phyloP scores from a whole-genome alignment of 2,113 vertebrate species.

The Callocephalon fimbriatum region DNA sequence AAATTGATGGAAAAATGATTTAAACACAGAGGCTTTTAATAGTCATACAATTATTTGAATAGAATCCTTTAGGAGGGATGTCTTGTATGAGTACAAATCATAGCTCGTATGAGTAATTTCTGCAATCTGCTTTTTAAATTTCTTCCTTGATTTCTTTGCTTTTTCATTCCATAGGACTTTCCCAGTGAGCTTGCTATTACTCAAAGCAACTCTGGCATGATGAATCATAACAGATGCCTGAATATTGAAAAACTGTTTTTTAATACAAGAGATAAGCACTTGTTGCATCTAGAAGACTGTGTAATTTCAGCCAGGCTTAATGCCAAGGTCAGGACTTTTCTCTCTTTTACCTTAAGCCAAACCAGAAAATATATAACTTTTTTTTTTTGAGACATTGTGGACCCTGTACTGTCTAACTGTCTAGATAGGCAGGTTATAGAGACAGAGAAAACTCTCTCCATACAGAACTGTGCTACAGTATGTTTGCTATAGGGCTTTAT shows the following conservation, averaged over 20 bases:
- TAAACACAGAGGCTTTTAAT: neutral
- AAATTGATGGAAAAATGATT: neutral
- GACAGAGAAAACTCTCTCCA: neutral
- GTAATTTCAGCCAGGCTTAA: neutral
- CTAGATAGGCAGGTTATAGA: neutral
- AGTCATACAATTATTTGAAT: neutral
- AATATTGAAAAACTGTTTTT: neutral
- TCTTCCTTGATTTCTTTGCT: neutral
- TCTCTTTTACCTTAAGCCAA: neutral
- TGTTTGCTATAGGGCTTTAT: neutral
- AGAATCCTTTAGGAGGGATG: neutral
- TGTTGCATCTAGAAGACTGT: neutral
- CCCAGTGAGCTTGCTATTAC: neutral
- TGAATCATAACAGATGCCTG: neutral
- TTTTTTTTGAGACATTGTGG: neutral
- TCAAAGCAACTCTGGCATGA: neutral
- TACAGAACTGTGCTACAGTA: neutral
- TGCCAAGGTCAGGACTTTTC: neutral
- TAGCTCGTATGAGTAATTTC: neutral
- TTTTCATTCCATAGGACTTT: neutral
- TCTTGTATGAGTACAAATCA: neutral
- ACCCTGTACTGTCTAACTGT: neutral
- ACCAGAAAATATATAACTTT: neutral
- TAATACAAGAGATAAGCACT: neutral
- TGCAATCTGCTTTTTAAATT: neutral